Evolutionary conservation across 1,140 invertebrate genomes (phyloP), one percentile per base, ranked within the genome.

Genomic region (Pseudomyrmex sp.): DNA sequence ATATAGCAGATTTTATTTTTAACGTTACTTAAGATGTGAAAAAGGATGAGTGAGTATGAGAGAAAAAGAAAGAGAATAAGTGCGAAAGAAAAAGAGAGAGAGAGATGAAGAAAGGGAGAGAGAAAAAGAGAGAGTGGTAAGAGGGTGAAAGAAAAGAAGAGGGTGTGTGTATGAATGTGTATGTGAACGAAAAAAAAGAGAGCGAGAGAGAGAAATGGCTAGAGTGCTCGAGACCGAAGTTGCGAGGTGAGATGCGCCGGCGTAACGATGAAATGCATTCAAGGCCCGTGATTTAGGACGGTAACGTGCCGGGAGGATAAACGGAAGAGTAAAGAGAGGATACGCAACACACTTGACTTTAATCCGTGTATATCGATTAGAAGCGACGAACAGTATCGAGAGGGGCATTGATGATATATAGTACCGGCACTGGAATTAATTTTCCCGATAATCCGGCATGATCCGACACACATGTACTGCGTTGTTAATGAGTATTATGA

Each of bases 1-100:
- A 66, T 52, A 89, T 91, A 87, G 86, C 84, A 87, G 72, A 92
- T 83, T 93, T 93, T 93, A 93, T 93, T 93, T 93, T 93, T 91
- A 91, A 91, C 89, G 87, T 93, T 92, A 86, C 82, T 92, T 89
- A 91, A 87, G 83, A 88, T 83, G 89, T 75, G 74, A 83, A 74
- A 63, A 18, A 76, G 61, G 82, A 13, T 20, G 54, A 54, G 63
- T 65, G 84, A 75, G 61, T n/a, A 15, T 35, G n/a, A 35, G 35
- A 13, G 62, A 68, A 12, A 56, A 50, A 54, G 15, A 58, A 26
- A 75, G 18, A 50, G 9, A 35, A 15, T 66, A 5, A 12, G n/a
- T 15, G 13, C 18, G 26, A 46, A 35, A 26, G n/a, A 66, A 8
- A 8, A 12, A 35, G 26, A 46, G n/a, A 26, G n/a, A 66, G 13